Base-by-base conservation (phyloP, 2,888 invertebrate species). In the Tipula unca region DNA sequence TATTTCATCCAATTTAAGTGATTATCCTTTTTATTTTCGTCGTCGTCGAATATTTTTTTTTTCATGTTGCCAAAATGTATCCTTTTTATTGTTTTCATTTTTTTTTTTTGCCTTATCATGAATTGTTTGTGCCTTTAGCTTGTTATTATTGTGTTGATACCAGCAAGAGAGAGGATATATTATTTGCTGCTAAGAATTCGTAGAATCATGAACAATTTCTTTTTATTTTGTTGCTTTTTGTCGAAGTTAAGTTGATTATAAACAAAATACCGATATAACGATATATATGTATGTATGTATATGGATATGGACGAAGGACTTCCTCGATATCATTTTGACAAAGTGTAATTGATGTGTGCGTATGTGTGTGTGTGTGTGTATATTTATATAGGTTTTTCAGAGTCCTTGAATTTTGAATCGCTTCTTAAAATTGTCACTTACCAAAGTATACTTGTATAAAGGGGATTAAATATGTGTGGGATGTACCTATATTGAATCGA, bases 1-100 rank as follows among this genome's bases (percentile, higher is more conserved):
- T 69, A 69, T 69, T 69, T 69, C 69, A 69, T 69, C 69, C 69
- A 69, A 69, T 69, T 69, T 69, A 69, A 69, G 69, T 69, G 69
- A 69, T 69, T 69, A 69, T 69, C 69, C 69, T 69, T 69, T 69
- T 69, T 69, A 69, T 69, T 69, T 69, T 69, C 69, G 69, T 69
- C 25, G 69, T 69, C 69, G 69, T 25, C 69, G 48, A 69, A 17
- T n/a, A 17, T 25, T 69, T 69, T n/a, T 69, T 69, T 10, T 69
- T 69, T 25, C 1, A 69, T 69, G 6, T 25, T 69, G 25, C 69
- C 69, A 69, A 69, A 69, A 69, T 69, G 69, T 69, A 69, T 69
- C 69, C 69, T 69, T 69, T 69, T 69, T 69, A 69, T 69, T 69
- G 69, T 69, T 69, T 69, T 69, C 25, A 6, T 1, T 32, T 6